Conservation (phyloP, 2,888 invertebrate genomes). For the Blastobasis adustella region DNA sequence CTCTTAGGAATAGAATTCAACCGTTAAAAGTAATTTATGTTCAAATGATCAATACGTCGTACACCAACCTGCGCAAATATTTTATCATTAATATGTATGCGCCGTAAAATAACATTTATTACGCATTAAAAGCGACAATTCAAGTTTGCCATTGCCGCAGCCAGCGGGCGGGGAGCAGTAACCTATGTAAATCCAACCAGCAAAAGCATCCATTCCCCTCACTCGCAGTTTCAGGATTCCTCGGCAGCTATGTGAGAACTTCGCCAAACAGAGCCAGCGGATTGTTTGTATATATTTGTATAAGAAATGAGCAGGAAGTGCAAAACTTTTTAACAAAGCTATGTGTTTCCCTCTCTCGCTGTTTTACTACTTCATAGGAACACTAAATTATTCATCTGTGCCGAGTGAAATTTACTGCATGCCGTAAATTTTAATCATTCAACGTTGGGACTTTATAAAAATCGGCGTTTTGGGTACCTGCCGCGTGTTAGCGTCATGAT, state of each 20-base stretch:
- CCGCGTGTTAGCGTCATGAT: slow-evolving; percentile 6
- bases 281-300: slow-evolving; percentile 64
- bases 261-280: slow-evolving; percentile 47
- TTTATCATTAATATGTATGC: too few species aligned
- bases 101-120: too few species aligned
- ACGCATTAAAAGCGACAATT: background rate
- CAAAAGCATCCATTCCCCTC: slow-evolving; percentile 45
- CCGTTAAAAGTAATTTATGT: too few species aligned
- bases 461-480: slow-evolving; percentile 10
- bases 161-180: slow-evolving; percentile 28
- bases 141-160: slow-evolving; percentile 11
- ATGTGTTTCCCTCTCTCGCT: slow-evolving; percentile 14
- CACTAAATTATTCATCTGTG: slow-evolving; percentile 8
- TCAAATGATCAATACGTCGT: too few species aligned
- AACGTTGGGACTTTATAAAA: slow-evolving; percentile 4
- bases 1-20: too few species aligned
- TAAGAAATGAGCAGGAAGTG: slow-evolving; percentile 58
- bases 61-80: too few species aligned
- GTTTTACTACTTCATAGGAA: slow-evolving; percentile 10
- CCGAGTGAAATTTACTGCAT: slow-evolving; percentile 6
- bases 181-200: slow-evolving; percentile 58
- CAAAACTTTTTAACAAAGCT: slow-evolving; percentile 33
- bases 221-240: slow-evolving; percentile 56
- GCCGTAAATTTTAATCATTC: slow-evolving; percentile 4
- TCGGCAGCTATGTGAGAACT: slow-evolving; percentile 54